These are phyloP conservation scores for Nasua narica DNA, from an alignment of 2,797 vertebrate species.

Conservation along the genomic window DNA sequence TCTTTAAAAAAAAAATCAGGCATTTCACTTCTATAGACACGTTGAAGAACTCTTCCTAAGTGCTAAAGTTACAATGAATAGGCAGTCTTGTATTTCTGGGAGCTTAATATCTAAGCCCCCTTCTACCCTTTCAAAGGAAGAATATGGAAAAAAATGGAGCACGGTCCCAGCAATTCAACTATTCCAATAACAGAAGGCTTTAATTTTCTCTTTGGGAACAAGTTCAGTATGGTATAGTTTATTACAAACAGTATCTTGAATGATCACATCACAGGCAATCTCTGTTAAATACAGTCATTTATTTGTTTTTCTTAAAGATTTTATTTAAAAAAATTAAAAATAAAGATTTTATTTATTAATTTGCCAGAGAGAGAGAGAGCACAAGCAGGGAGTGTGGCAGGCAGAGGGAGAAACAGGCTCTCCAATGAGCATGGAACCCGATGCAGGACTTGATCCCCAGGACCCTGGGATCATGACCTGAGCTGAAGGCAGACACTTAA, in stretches of 20 bases:
- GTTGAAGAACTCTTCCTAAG: slow-evolving; percentile 87
- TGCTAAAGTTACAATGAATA: slow-evolving; percentile 87
- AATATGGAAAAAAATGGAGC: slow-evolving; percentile 89
- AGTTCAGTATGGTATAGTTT: slow-evolving; percentile 91
- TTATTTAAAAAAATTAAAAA: too few relatives aligned
- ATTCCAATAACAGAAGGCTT: slow-evolving; percentile 90
- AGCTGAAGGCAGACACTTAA: too few relatives aligned
- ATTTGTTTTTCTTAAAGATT: slow-evolving; percentile 47
- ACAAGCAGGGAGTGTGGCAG: too few relatives aligned
- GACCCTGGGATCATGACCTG: too few relatives aligned
- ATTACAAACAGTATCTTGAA: slow-evolving; percentile 91
- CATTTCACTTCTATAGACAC: slow-evolving; percentile 90
- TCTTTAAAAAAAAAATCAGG: slow-evolving; percentile 76
- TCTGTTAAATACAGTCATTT: slow-evolving; percentile 92
- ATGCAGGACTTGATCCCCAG: too few relatives aligned
- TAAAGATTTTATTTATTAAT: too few relatives aligned
- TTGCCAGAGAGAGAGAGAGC: too few relatives aligned
- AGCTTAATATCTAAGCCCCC: slow-evolving; percentile 88
- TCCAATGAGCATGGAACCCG: too few relatives aligned
- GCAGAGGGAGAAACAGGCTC: too few relatives aligned
- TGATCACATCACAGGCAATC: slow-evolving; percentile 92
- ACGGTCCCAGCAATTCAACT: slow-evolving; percentile 74
- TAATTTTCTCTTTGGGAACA: slow-evolving; percentile 90
- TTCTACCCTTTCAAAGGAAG: slow-evolving; percentile 88
- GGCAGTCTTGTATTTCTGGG: slow-evolving; percentile 91